Base-by-base conservation (phyloP, 2,113 vertebrate species). In the Ia io region DNA sequence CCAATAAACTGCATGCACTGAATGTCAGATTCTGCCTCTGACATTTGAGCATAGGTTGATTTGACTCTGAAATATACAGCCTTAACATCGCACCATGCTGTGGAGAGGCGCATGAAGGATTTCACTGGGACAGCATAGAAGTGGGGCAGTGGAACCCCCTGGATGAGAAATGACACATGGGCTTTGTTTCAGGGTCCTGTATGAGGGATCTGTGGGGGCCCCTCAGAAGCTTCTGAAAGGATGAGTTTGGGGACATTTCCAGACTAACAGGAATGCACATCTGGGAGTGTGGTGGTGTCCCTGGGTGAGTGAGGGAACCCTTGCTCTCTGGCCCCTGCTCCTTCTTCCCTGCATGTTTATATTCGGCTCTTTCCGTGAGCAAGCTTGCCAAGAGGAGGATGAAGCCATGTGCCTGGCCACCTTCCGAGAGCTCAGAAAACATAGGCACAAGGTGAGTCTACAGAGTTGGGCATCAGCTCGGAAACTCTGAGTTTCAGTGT, bases 81-180 rank as follows among this genome's bases (percentile, higher is more conserved):
- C 16, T 42, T 42, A 4, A 65, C 30, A 1, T 14, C 0, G 73
- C 0, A 1, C 30, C 74, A 2, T 5, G 5, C 47, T 37, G 5
- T 85, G n/a, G 9, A 6, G 18, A 17, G 20, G 30, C 30, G 22
- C 30, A 1, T 6, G 35, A 44, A 40, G 59, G 11, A 37, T 53
- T 63, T 92, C 35, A 0, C 10, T 22, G 40, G 93, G 80, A 13
- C 32, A 10, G 14, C 35, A 14, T 30, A 12, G 47, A 16, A 79
- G 44, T 13, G 44, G 63, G 63, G 2, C 16, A 8, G 11, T 17
- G 25, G 65, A 28, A 20, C 56, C 22, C 23, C 12, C 53, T 67
- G 18, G 23, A 25, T 61, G 16, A 35, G 32, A 53, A 71, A 56
- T 44, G 20, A 16, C 37, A n/a, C 9, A 2, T 1, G 4, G n/a